phyloP scores from a whole-genome alignment of 2,113 vertebrate genomes.

The Erythrolamprus reginae region DNA sequence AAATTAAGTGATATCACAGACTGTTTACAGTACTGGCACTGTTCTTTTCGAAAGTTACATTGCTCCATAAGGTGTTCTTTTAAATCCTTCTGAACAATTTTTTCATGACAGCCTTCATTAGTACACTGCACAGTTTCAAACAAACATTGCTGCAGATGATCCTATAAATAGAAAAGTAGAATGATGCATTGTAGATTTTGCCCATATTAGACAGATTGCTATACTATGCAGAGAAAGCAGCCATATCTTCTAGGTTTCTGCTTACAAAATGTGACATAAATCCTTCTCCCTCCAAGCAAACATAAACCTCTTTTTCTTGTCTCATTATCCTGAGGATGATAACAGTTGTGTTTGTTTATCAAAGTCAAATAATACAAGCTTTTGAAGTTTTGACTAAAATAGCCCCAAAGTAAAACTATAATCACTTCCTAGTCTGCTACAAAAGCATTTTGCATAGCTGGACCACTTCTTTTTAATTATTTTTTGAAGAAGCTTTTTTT shows the following conservation, averaged over 20 bases:
- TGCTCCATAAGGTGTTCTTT: slow-evolving; percentile 64
- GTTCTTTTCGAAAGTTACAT: slow-evolving; percentile 73
- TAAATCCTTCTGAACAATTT: slow-evolving; percentile 70
- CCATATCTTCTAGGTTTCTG: background rate
- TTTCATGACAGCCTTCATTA: slow-evolving; percentile 70
- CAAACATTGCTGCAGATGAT: slow-evolving; percentile 77
- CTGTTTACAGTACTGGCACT: slow-evolving; percentile 73
- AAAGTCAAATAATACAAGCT: background rate
- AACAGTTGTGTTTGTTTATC: background rate
- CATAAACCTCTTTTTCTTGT: background rate
- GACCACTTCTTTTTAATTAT: background rate
- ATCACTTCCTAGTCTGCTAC: background rate
- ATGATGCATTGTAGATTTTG: background rate
- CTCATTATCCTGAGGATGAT: background rate
- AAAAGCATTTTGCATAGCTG: background rate
- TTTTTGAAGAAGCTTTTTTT: no score
- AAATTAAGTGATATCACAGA: slow-evolving; percentile 61
- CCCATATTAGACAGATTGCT: background rate
- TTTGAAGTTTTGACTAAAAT: background rate
- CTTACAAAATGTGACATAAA: background rate
- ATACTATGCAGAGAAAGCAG: background rate
- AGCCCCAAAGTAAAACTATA: background rate
- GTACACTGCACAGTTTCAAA: slow-evolving; percentile 69
- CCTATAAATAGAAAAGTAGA: slow-evolving; percentile 57
- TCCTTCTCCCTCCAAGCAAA: background rate